Conservation (phyloP, 1,140 invertebrate species). For the Alviniconcha marisindica region DNA sequence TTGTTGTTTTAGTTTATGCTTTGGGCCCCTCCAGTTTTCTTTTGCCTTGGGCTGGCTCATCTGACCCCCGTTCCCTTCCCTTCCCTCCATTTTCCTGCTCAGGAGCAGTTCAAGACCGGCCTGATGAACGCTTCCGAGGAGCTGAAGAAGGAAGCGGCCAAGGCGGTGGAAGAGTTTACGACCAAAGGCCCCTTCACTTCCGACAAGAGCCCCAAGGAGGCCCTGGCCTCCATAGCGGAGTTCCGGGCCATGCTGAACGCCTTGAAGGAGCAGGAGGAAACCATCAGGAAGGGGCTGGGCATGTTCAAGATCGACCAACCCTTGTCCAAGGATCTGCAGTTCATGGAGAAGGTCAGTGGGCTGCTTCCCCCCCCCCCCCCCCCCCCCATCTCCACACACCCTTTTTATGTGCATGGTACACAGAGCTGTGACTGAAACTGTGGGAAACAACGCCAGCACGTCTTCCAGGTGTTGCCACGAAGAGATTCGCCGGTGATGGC, state of each 20-base stretch:
- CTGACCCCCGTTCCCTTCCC: background rate
- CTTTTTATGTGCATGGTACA: no score
- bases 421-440: no score
- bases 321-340: constrained; percentile 83
- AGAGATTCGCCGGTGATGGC: no score
- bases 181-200: constrained; percentile 78
- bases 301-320: constrained; percentile 86
- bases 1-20: no score
- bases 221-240: constrained; percentile 80
- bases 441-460: no score
- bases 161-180: constrained; percentile 82
- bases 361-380: no score
- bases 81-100: no score
- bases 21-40: no score
- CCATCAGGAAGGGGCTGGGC: constrained; percentile 82
- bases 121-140: constrained; percentile 82
- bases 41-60: no score
- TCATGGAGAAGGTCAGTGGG: constrained; percentile 83
- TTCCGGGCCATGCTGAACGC: constrained; percentile 80
- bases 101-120: constrained; percentile 83
- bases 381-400: no score
- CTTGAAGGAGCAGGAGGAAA: constrained; percentile 81
- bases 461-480: no score
- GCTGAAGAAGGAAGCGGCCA: constrained; percentile 80
- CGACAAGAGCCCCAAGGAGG: constrained; percentile 78